Evolutionary conservation across 2,888 invertebrate genomes (phyloP).

Genomic region (Coremacera marginata): DNA sequence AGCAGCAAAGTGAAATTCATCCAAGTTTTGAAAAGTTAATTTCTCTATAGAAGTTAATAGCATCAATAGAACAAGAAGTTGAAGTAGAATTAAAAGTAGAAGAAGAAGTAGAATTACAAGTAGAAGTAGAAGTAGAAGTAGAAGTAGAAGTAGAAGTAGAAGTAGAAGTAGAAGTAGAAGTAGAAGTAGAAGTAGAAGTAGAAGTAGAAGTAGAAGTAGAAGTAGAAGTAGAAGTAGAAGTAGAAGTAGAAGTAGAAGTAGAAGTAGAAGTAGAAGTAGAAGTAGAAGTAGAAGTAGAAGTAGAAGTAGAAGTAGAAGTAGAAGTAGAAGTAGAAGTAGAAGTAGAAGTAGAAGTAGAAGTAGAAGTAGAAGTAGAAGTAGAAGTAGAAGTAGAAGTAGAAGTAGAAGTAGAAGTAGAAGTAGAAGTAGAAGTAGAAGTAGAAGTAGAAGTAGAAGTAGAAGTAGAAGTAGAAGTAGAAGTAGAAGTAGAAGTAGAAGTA

Average conservation of each 20-base stretch:
- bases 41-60: too few species aligned
- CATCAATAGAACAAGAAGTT: too few species aligned
- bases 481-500: too few species aligned
- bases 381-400: background rate
- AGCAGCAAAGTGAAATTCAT: too few species aligned
- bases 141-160: constrained; percentile 3
- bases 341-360: constrained; percentile 3
- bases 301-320: constrained; percentile 3
- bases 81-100: background rate
- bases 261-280: constrained; percentile 3
- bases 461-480: too few species aligned
- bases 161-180: background rate
- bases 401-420: constrained; percentile 3
- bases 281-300: constrained; percentile 3
- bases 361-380: constrained; percentile 3
- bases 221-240: constrained; percentile 3
- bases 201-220: constrained; percentile 3
- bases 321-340: constrained; percentile 3
- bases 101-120: background rate
- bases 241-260: constrained; percentile 3
- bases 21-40: too few species aligned
- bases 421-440: too few species aligned
- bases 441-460: too few species aligned
- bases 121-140: constrained; percentile 3
- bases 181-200: constrained; percentile 3